Conservation (phyloP, 1,140 invertebrate genomes). For the Zaprionus tsacasi region DNA sequence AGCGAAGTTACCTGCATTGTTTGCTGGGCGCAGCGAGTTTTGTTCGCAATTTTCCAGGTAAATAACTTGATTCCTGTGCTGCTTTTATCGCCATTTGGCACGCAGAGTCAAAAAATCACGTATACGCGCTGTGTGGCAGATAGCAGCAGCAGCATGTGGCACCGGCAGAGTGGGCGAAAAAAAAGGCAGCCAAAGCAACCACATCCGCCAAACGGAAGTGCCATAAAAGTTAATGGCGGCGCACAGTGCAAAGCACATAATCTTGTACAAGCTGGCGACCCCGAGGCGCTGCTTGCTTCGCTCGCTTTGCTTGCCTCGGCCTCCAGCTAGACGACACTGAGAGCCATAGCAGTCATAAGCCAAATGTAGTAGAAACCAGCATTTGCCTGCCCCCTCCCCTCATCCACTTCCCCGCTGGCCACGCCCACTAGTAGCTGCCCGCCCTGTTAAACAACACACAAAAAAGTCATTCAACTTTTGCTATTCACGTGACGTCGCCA, state of each 20-base stretch:
- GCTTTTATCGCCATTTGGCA: slow-evolving; percentile 61
- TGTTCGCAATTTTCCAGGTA: slow-evolving; percentile 8
- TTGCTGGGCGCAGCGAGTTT: slow-evolving; percentile 1
- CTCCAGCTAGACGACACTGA: slow-evolving; percentile 4
- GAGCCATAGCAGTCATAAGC: slow-evolving; percentile 56
- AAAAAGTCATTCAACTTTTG: slow-evolving; percentile 78
- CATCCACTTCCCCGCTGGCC: slow-evolving; percentile 1
- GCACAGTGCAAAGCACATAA: slow-evolving; percentile 77
- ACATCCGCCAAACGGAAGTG: slow-evolving; percentile 81
- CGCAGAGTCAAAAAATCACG: slow-evolving; percentile 73
- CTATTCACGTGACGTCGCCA: slow-evolving; percentile 37
- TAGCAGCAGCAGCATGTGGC: slow-evolving; percentile 13
- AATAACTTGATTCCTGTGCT: slow-evolving; percentile 7
- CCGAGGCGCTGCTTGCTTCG: slow-evolving; percentile 34
- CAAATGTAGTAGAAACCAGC: slow-evolving; percentile 67
- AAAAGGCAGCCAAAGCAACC: slow-evolving; percentile 31
- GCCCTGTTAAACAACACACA: slow-evolving; percentile 39
- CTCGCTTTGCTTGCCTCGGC: no score
- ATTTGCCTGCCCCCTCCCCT: slow-evolving; percentile 5
- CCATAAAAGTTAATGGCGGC: slow-evolving; percentile 82
- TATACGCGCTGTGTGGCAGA: slow-evolving; percentile 70
- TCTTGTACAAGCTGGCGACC: slow-evolving; percentile 74
- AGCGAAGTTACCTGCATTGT: background rate
- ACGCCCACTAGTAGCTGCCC: slow-evolving; percentile 19
- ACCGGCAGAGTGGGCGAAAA: background rate